Conservation (phyloP, 2,113 vertebrate genomes). For the Formicarius rufipectus region DNA sequence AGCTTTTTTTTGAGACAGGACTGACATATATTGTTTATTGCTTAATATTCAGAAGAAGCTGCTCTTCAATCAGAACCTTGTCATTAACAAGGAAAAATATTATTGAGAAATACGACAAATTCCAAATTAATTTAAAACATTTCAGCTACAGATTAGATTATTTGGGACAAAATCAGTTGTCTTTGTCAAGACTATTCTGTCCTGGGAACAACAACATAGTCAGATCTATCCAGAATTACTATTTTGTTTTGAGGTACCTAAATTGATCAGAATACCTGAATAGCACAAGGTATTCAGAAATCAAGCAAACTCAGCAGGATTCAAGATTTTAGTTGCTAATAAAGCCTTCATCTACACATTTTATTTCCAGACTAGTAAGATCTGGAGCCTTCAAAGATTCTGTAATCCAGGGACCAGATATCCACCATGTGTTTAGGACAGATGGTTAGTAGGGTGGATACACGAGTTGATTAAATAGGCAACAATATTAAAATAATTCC, state of each 20-base stretch:
- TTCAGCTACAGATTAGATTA: neutral
- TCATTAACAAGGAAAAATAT: neutral
- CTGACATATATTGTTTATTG: neutral
- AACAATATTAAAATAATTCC: neutral
- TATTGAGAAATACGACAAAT: neutral
- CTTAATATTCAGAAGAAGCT: neutral
- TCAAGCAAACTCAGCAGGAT: neutral
- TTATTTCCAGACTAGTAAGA: neutral
- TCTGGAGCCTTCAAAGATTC: neutral
- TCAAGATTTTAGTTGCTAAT: neutral
- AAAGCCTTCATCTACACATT: neutral
- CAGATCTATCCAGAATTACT: neutral
- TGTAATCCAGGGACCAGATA: neutral
- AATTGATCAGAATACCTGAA: neutral
- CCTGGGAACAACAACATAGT: neutral
- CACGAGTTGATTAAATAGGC: neutral
- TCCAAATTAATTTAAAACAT: neutral
- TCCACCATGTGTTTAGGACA: neutral
- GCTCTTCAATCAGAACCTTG: neutral
- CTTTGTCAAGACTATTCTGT: neutral
- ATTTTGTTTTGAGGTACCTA: neutral
- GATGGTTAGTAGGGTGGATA: neutral
- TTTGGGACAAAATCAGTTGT: neutral
- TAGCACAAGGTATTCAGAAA: neutral
- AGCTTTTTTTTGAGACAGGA: neutral